Conservation (phyloP, 2,113 vertebrate genomes). For the Megaleporinus macrocephalus region DNA sequence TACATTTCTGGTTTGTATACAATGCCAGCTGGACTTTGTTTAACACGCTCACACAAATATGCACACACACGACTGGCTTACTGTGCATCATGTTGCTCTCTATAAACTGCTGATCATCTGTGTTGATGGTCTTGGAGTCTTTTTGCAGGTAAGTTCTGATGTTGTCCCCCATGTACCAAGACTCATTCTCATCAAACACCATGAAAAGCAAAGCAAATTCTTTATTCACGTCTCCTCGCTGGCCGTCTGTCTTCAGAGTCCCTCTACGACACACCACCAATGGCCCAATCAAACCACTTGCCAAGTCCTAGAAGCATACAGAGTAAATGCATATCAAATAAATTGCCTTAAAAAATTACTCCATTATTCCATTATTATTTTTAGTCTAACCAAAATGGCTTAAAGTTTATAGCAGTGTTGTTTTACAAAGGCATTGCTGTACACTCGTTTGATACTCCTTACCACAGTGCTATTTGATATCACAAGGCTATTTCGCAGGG, state of each 20-base stretch:
- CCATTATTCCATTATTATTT: too few species aligned
- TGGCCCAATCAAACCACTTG: slow-evolving; percentile 92
- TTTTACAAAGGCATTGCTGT: too few species aligned
- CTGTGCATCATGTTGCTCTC: slow-evolving; percentile 93
- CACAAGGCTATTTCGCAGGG: too few species aligned
- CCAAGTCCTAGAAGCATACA: slow-evolving; percentile 77
- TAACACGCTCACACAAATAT: background rate
- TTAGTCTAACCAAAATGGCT: too few species aligned
- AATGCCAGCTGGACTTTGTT: too few species aligned
- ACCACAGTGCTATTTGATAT: too few species aligned
- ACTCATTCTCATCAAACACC: slow-evolving; percentile 92
- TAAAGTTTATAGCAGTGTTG: too few species aligned
- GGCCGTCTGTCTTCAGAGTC: slow-evolving; percentile 74
- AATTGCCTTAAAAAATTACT: too few species aligned
- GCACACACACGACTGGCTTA: slow-evolving; percentile 61
- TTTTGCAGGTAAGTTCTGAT: slow-evolving; percentile 81
- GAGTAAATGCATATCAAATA: too few species aligned
- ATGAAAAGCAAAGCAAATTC: slow-evolving; percentile 95
- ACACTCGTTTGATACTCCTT: too few species aligned
- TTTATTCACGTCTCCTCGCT: slow-evolving; percentile 80
- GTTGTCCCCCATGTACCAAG: slow-evolving; percentile 93
- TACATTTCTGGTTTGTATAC: too few species aligned
- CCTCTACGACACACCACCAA: slow-evolving; percentile 89
- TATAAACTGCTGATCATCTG: slow-evolving; percentile 73
- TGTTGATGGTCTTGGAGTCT: slow-evolving; percentile 63